Conservation (phyloP, 2,888 invertebrate species). For the Drosophila engyochracea region DNA sequence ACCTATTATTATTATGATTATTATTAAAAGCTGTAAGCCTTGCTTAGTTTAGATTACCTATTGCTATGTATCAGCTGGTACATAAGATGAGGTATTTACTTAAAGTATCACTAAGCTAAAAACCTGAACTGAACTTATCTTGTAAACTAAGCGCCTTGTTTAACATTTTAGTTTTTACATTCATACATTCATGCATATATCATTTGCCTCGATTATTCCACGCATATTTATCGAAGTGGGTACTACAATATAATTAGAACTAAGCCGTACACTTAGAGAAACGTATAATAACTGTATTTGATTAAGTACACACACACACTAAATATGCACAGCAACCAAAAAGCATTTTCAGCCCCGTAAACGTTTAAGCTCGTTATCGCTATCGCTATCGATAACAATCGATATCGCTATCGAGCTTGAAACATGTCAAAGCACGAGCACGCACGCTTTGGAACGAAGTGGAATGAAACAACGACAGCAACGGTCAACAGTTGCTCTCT, state of each 20-base stretch:
- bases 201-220: conserved; percentile 5
- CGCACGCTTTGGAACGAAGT: conserved; percentile 63
- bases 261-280: conserved; percentile 18
- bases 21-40: not conserved
- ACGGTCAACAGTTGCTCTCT: conserved; percentile 25
- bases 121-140: not conserved
- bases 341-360: conserved; percentile 48
- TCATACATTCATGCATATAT: not conserved
- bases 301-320: conserved; percentile 36
- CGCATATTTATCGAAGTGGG: not conserved
- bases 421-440: conserved; percentile 41
- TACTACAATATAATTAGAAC: not conserved
- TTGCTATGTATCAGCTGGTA: not conserved
- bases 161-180: not conserved
- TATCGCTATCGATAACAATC: conserved; percentile 11
- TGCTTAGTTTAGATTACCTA: conserved; percentile 7
- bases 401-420: conserved; percentile 31
- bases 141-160: conserved; percentile 7
- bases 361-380: conserved; percentile 17
- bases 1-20: not conserved
- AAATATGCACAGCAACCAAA: conserved; percentile 39
- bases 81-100: conserved; percentile 16
- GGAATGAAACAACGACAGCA: conserved; percentile 52
- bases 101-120: not conserved
- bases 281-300: conserved; percentile 12